Base-by-base conservation (phyloP, 2,888 invertebrate genomes). In the Adelognathus sp. region DNA sequence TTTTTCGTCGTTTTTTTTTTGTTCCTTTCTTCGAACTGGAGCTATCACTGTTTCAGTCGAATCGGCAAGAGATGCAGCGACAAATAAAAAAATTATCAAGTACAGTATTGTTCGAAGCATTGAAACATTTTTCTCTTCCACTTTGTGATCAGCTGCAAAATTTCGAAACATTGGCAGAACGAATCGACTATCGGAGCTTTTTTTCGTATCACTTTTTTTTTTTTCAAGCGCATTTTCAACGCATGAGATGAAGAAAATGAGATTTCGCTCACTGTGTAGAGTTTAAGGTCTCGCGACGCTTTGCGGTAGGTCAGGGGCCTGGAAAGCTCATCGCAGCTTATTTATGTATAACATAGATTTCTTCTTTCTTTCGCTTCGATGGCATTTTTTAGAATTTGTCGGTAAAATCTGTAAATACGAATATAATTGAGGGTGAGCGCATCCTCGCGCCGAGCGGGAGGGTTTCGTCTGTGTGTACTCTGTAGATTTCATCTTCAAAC, bases 1-100 rank as follows among this genome's bases (percentile, higher is more conserved):
- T 50, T 56, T 63, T 44, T n/a, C n/a, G n/a, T 82, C 73, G 64
- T 75, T 72, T 44, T 69, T 72, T 41, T 78, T 71, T 64, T 80
- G 67, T 54, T 64, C 21, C 11, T 11, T n/a, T 50, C 9, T 71
- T 66, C 56, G 36, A 66, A 16, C 60, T 18, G 56, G 61, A 75
- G 74, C 71, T 71, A 66, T 52, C 44, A 71, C 18, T 79, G 64
- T 52, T 78, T 69, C 58, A 21, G 36, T 46, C 16, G 52, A 50
- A 24, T 56, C 61, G 7, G 36, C 66, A 39, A 21, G 36, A 41
- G 52, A 74, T 54, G 72, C 78, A 76, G 80, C 76, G 72, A 75
- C n/a, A 67, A 78, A 66, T 74, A 70, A 63, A 79, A n/a, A n/a
- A n/a, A n/a, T n/a, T n/a, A n/a, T n/a, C n/a, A n/a, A n/a, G n/a